These are phyloP conservation scores for Gavialis gangeticus DNA, from an alignment of 2,113 vertebrate species.

Conservation along the genomic window DNA sequence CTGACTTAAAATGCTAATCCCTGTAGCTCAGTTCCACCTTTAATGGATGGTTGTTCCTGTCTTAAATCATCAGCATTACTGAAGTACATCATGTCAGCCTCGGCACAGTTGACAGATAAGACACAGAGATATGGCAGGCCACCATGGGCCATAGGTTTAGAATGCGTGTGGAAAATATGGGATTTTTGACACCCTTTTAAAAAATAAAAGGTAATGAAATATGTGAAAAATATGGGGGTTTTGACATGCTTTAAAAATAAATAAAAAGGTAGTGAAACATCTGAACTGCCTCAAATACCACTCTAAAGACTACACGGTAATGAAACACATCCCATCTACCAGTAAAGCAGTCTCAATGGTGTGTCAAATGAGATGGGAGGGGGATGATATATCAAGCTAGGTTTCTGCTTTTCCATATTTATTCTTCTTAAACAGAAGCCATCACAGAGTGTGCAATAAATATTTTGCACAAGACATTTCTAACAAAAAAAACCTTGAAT, in stretches of 20 bases:
- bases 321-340: constrained; percentile 23
- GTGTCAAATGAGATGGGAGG: neutral
- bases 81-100: constrained; percentile 32
- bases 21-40: neutral
- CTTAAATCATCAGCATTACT: neutral
- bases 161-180: neutral
- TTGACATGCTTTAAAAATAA: constrained; percentile 56
- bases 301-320: constrained; percentile 5
- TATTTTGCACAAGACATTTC: constrained; percentile 20
- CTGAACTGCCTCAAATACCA: constrained; percentile 3
- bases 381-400: constrained; percentile 17
- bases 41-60: constrained; percentile 12
- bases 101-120: constrained; percentile 36
- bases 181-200: constrained; percentile 54
- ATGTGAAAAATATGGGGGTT: constrained; percentile 30
- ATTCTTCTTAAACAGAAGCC: constrained; percentile 8
- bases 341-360: neutral
- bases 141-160: constrained; percentile 34
- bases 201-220: constrained; percentile 19
- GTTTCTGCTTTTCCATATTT: constrained; percentile 8
- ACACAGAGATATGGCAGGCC: constrained; percentile 42
- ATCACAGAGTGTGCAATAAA: neutral
- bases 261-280: constrained; percentile 46
- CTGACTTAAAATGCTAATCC: constrained; percentile 25
- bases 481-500: constrained; percentile 20